These are phyloP conservation scores for Platysteira castanea DNA, from an alignment of 2,113 vertebrate species.

Conservation along the genomic window DNA sequence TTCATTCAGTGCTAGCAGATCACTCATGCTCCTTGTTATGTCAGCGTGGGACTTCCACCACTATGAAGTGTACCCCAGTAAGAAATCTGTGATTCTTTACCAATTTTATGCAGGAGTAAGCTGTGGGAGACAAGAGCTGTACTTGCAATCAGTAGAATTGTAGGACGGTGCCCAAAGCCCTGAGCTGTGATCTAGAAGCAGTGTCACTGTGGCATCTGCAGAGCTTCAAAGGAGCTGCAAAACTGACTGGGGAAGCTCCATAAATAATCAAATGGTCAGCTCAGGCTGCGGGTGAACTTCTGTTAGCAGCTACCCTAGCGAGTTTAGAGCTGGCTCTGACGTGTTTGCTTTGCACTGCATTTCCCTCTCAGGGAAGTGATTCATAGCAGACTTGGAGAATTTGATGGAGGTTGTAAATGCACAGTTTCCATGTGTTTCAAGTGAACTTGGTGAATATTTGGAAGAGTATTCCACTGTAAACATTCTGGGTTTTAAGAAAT, in stretches of 20 bases:
- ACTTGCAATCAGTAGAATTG: not conserved
- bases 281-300: not conserved
- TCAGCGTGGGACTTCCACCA: not conserved
- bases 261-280: not conserved
- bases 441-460: not conserved
- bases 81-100: not conserved
- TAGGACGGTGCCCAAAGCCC: not conserved
- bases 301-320: not conserved
- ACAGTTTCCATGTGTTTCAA: not conserved
- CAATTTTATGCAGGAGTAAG: not conserved
- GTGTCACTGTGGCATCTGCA: not conserved
- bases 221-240: not conserved
- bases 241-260: not conserved
- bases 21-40: not conserved
- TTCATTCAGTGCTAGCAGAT: not conserved
- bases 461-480: not conserved
- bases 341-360: not conserved
- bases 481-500: not conserved
- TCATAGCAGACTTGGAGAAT: not conserved
- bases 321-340: not conserved
- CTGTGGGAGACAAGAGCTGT: not conserved
- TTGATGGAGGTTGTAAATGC: not conserved
- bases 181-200: not conserved
- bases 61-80: not conserved
- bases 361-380: not conserved